These are phyloP conservation scores for Harmothoe impar DNA, from an alignment of 2,888 invertebrate species.

Conservation along the genomic window DNA sequence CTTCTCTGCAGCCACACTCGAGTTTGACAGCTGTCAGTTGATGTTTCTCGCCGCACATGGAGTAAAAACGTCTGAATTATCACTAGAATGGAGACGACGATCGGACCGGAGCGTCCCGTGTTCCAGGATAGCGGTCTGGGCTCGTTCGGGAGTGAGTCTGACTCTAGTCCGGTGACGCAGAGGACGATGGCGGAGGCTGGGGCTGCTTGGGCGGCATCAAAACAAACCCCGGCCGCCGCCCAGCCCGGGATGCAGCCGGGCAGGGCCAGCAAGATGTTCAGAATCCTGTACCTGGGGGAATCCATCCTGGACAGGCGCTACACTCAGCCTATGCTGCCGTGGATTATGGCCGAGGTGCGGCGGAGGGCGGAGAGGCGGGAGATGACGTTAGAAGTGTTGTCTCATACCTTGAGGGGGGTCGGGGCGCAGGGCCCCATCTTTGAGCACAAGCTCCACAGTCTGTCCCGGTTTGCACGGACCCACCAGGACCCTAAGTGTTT, in stretches of 20 bases:
- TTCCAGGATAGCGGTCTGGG: constrained; percentile 69
- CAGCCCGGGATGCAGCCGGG: too few relatives aligned
- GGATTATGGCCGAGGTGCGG: constrained; percentile 91
- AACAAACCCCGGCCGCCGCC: constrained; percentile 18
- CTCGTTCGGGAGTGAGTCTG: constrained; percentile 69
- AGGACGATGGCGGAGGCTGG: not conserved
- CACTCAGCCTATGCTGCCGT: constrained; percentile 92
- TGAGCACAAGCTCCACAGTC: constrained; percentile 80
- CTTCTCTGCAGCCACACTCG: too few relatives aligned
- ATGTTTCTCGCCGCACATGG: not conserved
- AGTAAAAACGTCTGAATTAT: not conserved
- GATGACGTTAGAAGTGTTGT: constrained; percentile 73
- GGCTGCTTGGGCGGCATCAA: constrained; percentile 38
- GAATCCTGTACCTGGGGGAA: constrained; percentile 79
- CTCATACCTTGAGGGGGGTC: constrained; percentile 73
- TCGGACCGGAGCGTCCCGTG: constrained; percentile 10
- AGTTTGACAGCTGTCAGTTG: constrained; percentile 55
- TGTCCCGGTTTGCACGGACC: constrained; percentile 83
- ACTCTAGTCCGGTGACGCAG: constrained; percentile 65
- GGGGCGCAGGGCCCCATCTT: constrained; percentile 73
- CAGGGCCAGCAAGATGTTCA: constrained; percentile 67
- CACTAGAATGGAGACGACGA: constrained; percentile 32
- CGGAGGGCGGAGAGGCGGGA: constrained; percentile 73
- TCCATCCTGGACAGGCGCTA: constrained; percentile 78
- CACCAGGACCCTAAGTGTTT: constrained; percentile 82